These are phyloP conservation scores for Pitangus sulphuratus DNA, from an alignment of 2,797 vertebrate species.

Conservation along the genomic window DNA sequence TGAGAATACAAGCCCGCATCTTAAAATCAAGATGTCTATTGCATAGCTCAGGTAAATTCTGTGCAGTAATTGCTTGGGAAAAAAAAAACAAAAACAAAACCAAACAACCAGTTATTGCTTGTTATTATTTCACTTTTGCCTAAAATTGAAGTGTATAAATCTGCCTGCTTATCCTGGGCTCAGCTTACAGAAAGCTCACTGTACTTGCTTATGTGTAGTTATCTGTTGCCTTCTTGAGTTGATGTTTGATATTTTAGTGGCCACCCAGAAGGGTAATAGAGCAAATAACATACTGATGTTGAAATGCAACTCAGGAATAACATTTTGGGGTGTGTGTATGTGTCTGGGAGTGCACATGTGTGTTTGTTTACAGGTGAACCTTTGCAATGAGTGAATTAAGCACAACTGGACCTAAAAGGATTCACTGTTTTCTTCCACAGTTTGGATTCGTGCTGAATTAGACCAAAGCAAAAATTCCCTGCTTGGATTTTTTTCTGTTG, in stretches of 20 bases:
- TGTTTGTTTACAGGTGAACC: not conserved
- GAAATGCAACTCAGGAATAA: not conserved
- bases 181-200: not conserved
- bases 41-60: not conserved
- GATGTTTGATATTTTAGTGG: slow-evolving; percentile 29
- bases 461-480: not conserved
- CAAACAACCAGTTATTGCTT: not conserved
- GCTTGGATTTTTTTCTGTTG: not conserved
- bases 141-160: not conserved
- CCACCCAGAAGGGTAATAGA: slow-evolving; percentile 44
- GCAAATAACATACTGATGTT: not conserved
- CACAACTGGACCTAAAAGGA: not conserved
- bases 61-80: not conserved
- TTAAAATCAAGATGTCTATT: not conserved
- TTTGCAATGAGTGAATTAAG: not conserved
- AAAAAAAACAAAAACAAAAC: rapidly evolving
- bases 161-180: not conserved
- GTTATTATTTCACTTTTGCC: not conserved
- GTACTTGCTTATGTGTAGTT: not conserved
- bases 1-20: not conserved
- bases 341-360: not conserved
- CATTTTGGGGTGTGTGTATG: not conserved
- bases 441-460: not conserved
- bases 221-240: slow-evolving; percentile 11
- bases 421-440: not conserved